Base-by-base conservation (phyloP, 2,113 vertebrate genomes). In the Apaloderma vittatum region DNA sequence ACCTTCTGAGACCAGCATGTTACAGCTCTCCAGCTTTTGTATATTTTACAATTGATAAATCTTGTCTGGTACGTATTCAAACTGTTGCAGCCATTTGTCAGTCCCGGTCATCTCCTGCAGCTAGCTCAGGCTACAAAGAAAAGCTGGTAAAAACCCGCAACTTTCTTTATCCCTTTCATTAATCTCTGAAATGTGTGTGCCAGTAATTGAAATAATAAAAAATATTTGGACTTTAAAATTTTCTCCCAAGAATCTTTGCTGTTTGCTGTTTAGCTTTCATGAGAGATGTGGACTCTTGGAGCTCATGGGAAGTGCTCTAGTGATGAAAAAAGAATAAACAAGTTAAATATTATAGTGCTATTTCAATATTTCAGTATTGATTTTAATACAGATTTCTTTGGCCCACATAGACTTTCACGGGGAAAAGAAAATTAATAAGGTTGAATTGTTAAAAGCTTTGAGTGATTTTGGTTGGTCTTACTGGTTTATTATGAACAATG, bases 191-290 rank as follows among this genome's bases (percentile, higher is more conserved):
- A 96, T 86, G 59, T 82, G 85, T 93, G 85, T 94, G 90, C 83
- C 95, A 97, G 96, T 97, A 96, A 96, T 92, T 95, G 93, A 96
- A 98, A 97, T 95, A 97, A 98, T 94, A 95, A 98, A 96, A 95
- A 93, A 96, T 95, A 97, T 91, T 97, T 97, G 90, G 93, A 94
- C 46, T 24, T 96, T 54, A 95, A 97, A 96, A 92, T 85, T 88
- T 94, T 97, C 82, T 97, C 88, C 80, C 70, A 91, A 93, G 73
- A 92, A 92, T 92, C 90, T 96, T 95, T 95, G 86, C 91, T 97
- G 51, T 57, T 63, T 90, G 70, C 83, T 86, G 86, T 91, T 96
- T 94, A 87, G 79, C 48, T 89, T 83, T 97, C 94, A 74, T 91
- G 74, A 96, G 94, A 96, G 81, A 93, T 55, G 91, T 86, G 88